Evolutionary conservation across 2,888 invertebrate genomes (phyloP).

Genomic region (Mythimna vitellina): DNA sequence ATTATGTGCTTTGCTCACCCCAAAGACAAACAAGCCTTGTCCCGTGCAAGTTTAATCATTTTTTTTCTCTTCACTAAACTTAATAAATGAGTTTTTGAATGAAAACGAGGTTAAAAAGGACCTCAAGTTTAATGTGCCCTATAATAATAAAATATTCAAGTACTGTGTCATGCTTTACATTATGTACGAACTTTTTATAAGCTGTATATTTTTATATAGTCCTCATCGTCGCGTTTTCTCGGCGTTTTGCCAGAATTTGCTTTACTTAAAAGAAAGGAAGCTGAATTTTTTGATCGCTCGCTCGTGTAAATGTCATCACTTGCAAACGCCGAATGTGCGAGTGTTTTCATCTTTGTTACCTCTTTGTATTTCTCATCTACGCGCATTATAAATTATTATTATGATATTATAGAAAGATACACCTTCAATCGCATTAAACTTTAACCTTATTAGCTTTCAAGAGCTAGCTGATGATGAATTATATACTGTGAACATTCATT

Average conservation of each 20-base stretch:
- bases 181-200: slow-evolving; percentile 49
- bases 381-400: background rate
- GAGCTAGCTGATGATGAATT: background rate
- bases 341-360: slow-evolving; percentile 17
- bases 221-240: slow-evolving; percentile 41
- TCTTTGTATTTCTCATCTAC: background rate
- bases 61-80: slow-evolving; percentile 61
- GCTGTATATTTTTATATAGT: slow-evolving; percentile 49
- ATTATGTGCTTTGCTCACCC: slow-evolving; percentile 36
- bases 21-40: slow-evolving; percentile 69
- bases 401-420: background rate
- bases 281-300: slow-evolving; percentile 34
- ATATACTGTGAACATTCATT: too few species aligned
- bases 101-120: slow-evolving; percentile 40
- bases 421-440: background rate
- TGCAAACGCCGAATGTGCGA: slow-evolving; percentile 12
- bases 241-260: slow-evolving; percentile 53
- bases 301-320: slow-evolving; percentile 29
- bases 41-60: slow-evolving; percentile 66
- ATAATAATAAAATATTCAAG: slow-evolving; percentile 50
- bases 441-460: background rate
- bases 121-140: slow-evolving; percentile 39
- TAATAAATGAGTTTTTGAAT: slow-evolving; percentile 60
- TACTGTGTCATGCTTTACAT: slow-evolving; percentile 34
- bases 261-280: slow-evolving; percentile 36